Evolutionary conservation across 2,797 vertebrate species (phyloP), one percentile per base, ranked within the genome.

Genomic region (Silurus aristotelis): DNA sequence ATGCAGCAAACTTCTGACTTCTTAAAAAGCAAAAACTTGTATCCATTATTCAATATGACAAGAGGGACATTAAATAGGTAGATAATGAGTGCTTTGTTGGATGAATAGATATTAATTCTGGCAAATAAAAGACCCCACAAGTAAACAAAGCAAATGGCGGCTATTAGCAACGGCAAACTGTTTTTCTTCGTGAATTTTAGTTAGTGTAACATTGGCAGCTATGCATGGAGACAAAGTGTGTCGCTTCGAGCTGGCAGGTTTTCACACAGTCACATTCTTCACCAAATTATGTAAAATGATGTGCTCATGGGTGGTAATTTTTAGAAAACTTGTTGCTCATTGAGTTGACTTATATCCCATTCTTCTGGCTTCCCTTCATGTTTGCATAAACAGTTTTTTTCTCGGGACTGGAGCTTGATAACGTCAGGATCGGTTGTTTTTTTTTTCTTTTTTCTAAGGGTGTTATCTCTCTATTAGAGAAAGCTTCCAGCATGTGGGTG

Each of bases 1-100:
- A 84, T 80, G 80, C 81, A 38, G 61, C 79, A 84, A 90, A 89
- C 86, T 89, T 88, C 76, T 48, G 38, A 78, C 76, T 87, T 83
- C 70, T 79, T 82, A 79, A 78, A 78, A 86, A 77, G 58, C 55
- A 43, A 68, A 58, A 83, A 22, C 58, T 73, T 60, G 19, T 31
- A 20, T 71, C 71, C 82, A 19, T 66, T 86, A 58, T 85, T 87
- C 60, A 84, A 84, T 77, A 87, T 61, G 83, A 75, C 2, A n/a
- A 86, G 70, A 8, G 77, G 55, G 83, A 80, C 56, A 68, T 80
- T 72, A 76, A 81, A 48, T 71, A 22, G 20, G 38, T 71, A 76
- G 58, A 70, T 83, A 68, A 80, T 81, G 43, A 71, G 63, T 70
- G 63, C 25, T 80, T 80, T 84, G 68, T 79, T 70, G 61, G 83